A percentile compares a stretch with the other conserved stretches of the same genome.
These are phyloP conservation scores for Meandrusa payeni DNA, from an alignment of 2,888 invertebrate genomes.

Conservation along the genomic window DNA sequence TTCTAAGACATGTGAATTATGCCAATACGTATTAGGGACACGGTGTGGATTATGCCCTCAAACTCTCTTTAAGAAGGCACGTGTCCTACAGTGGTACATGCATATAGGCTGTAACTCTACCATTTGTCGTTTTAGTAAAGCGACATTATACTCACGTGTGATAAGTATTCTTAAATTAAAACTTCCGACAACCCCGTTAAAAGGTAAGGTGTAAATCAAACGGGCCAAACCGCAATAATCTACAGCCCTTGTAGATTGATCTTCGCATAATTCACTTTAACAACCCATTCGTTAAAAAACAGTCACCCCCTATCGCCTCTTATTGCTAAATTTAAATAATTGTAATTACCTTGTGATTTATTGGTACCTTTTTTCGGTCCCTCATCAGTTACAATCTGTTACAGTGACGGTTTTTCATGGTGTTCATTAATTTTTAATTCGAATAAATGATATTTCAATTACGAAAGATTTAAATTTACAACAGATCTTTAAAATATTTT, in stretches of 20 bases:
- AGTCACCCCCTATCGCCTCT: conserved; percentile 13
- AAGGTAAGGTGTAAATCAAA: too few species aligned
- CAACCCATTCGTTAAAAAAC: conserved; percentile 19
- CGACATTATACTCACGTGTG: too few species aligned
- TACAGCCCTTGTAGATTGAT: conserved; percentile 6
- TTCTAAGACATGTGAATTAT: too few species aligned
- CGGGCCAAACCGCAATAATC: conserved; percentile 1
- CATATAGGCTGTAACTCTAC: too few species aligned
- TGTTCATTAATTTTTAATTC: conserved; percentile 13
- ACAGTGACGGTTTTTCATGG: conserved; percentile 12
- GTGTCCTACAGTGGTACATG: too few species aligned
- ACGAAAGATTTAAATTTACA: not conserved
- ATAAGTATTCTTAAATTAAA: too few species aligned
- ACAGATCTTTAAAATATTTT: too few species aligned
- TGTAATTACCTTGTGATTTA: conserved; percentile 23
- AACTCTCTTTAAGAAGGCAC: too few species aligned
- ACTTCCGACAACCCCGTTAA: too few species aligned
- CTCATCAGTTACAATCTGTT: conserved; percentile 20
- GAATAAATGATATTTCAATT: not conserved
- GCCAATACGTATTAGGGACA: too few species aligned
- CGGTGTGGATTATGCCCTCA: too few species aligned
- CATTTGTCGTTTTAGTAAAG: too few species aligned
- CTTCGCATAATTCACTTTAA: conserved; percentile 18
- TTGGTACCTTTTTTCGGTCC: conserved; percentile 20
- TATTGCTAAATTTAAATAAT: conserved; percentile 20